Evolutionary conservation across 2,888 invertebrate species (phyloP).

Genomic region (Nesidiocoris tenuis): DNA sequence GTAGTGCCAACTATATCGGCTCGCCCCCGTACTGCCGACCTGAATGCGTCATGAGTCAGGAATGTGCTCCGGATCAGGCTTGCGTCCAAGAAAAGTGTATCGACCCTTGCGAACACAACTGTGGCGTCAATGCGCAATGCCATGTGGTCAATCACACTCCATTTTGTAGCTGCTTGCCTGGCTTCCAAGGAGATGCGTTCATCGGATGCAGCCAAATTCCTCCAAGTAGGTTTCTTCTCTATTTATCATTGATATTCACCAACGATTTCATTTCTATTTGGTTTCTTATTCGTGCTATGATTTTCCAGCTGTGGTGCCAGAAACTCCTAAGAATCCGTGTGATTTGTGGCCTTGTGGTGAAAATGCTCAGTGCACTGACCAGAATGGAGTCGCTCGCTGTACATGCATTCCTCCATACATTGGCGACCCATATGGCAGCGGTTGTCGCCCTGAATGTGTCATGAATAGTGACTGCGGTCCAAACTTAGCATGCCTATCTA

Average conservation of each 20-base stretch:
- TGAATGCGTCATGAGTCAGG: slow-evolving; percentile 79
- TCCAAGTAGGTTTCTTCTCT: slow-evolving; percentile 54
- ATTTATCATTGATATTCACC: background rate
- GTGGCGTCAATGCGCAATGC: slow-evolving; percentile 78
- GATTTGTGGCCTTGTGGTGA: slow-evolving; percentile 79
- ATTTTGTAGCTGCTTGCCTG: slow-evolving; percentile 73
- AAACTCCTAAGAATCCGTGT: slow-evolving; percentile 64
- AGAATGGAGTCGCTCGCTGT: slow-evolving; percentile 70
- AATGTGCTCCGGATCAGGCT: slow-evolving; percentile 74
- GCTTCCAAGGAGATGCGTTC: slow-evolving; percentile 81
- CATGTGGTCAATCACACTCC: slow-evolving; percentile 77
- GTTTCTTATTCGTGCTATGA: slow-evolving; percentile 3
- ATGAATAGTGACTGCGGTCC: slow-evolving; percentile 78
- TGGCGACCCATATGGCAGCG: slow-evolving; percentile 81
- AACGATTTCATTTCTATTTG: background rate
- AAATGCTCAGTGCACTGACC: slow-evolving; percentile 74
- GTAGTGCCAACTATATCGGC: slow-evolving; percentile 72
- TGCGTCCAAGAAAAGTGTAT: slow-evolving; percentile 79
- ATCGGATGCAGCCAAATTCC: slow-evolving; percentile 69
- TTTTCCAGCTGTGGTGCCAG: slow-evolving; percentile 50
- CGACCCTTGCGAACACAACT: slow-evolving; percentile 75
- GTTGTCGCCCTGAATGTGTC: slow-evolving; percentile 82
- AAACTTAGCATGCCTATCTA: slow-evolving; percentile 74
- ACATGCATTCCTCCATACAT: slow-evolving; percentile 84
- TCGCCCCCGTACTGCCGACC: slow-evolving; percentile 79